Percentiles rank a stretch among this genome's conserved stretches.
phyloP scores from a whole-genome alignment of 2,888 invertebrate genomes.

The Dolichomitus sp. region DNA sequence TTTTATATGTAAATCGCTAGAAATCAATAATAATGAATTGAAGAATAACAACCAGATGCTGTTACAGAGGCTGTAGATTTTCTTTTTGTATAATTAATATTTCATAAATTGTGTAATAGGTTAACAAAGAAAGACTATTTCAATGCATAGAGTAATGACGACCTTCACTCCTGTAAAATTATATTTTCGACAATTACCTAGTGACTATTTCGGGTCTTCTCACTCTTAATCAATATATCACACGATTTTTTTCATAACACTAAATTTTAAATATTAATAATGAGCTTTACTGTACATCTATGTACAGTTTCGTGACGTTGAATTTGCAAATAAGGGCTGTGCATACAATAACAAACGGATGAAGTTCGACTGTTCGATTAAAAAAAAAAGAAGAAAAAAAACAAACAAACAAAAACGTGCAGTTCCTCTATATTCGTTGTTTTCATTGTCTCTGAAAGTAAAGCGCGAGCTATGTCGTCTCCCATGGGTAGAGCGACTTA shows the following conservation, averaged over 20 bases:
- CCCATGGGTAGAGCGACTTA: slow-evolving; percentile 11
- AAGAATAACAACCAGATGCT: background rate
- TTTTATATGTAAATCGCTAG: background rate
- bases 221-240: slow-evolving; percentile 8
- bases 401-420: slow-evolving; percentile 15
- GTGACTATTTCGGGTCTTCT: slow-evolving; percentile 28
- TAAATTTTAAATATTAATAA: slow-evolving; percentile 41
- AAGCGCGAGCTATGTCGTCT: slow-evolving; percentile 45
- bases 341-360: slow-evolving; percentile 64
- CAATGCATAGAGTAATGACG: background rate
- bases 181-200: background rate
- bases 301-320: slow-evolving; percentile 58
- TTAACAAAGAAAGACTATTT: background rate
- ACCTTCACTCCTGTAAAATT: background rate
- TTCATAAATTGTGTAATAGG: background rate
- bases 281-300: slow-evolving; percentile 47
- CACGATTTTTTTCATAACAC: slow-evolving; percentile 28
- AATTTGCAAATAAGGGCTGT: slow-evolving; percentile 69
- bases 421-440: slow-evolving; percentile 41
- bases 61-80: background rate
- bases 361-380: slow-evolving; percentile 57
- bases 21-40: background rate
- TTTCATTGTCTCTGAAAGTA: slow-evolving; percentile 52
- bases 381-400: slow-evolving; percentile 33
- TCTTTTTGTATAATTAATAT: background rate